Evolutionary conservation across 2,113 vertebrate genomes (phyloP), one percentile per base, ranked within the genome.

Genomic region (Mustela nigripes): DNA sequence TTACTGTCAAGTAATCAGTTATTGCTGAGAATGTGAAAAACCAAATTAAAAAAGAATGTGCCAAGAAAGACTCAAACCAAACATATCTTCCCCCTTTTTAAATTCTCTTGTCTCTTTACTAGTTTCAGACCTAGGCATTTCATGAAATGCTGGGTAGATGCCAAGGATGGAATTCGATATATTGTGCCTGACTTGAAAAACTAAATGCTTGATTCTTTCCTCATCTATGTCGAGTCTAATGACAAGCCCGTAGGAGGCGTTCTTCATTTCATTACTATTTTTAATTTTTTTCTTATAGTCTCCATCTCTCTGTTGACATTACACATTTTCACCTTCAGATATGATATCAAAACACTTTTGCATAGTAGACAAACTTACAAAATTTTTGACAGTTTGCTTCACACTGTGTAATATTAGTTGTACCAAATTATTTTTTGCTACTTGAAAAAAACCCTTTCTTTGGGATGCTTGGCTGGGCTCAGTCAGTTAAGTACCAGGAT

Each of bases 81-180:
- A 76, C 63, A 76, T 7, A 3, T 33, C 31, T 33, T 26, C 15
- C 39, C 16, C 6, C 28, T 22, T 78, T 62, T 82, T 89, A 58
- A 94, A 80, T 81, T 81, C 60, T 93, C 42, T 78, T 87, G 12
- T 82, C 69, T 56, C 26, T 82, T 62, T 76, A 15, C 39, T 92
- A 36, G 58, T 80, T 86, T 74, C 33, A 92, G 39, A 82, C 28
- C 89, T 63, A 79, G 22, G n/a, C 19, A 83, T 92, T 80, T 94
- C 45, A 86, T 50, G 85, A 96, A 86, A 90, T 39, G 76, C 62
- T 81, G 45, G 42, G 48, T 9, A 94, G 88, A 74, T 78, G 60
- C 65, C 36, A 62, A 91, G 21, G 22, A 28, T 87, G 74, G 90
- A 92, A 92, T 89, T 95, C 74, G 91, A 5, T 86, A 86, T 92